Conservation (phyloP, 2,888 invertebrate genomes). For the Stenotaenia linearis region DNA sequence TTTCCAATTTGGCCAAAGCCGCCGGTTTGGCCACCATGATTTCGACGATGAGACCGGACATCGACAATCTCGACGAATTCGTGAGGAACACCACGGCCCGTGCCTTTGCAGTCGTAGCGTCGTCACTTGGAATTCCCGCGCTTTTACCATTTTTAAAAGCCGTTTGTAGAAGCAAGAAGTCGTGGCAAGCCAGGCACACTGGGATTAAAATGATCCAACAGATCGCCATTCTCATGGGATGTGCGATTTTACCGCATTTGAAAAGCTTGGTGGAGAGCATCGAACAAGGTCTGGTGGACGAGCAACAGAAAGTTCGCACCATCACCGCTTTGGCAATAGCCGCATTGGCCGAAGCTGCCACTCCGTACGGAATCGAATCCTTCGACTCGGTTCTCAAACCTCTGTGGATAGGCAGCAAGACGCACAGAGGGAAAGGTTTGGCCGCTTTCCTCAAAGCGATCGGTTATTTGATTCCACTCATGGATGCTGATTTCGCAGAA, state of each 20-base stretch:
- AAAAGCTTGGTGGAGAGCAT: constrained; percentile 98
- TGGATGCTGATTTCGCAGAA: constrained; percentile 99
- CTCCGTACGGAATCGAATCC: constrained; percentile 99
- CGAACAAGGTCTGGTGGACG: constrained; percentile 95
- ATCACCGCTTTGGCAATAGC: constrained; percentile 98
- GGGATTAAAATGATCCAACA: constrained; percentile 99
- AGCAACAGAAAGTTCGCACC: constrained; percentile 97
- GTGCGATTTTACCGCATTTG: constrained; percentile 96
- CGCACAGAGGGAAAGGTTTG: constrained; percentile 66
- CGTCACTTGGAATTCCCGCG: constrained; percentile 96
- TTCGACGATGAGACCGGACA: constrained; percentile 99
- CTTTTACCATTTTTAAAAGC: constrained; percentile 96
- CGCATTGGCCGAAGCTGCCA: constrained; percentile 96
- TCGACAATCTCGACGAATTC: constrained; percentile 99
- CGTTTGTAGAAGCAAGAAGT: constrained; percentile 97
- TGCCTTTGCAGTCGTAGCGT: constrained; percentile 99
- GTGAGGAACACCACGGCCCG: constrained; percentile 98
- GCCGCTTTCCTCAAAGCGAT: constrained; percentile 99
- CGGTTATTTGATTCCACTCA: constrained; percentile 96
- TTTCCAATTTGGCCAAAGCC: constrained; percentile 97
- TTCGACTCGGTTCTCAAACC: constrained; percentile 99
- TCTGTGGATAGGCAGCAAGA: constrained; percentile 97
- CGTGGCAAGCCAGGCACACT: constrained; percentile 95
- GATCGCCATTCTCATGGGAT: constrained; percentile 99
- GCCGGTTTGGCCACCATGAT: constrained; percentile 99